These are phyloP conservation scores for Sicus ferrugineus DNA, from an alignment of 2,888 invertebrate genomes.

Conservation along the genomic window DNA sequence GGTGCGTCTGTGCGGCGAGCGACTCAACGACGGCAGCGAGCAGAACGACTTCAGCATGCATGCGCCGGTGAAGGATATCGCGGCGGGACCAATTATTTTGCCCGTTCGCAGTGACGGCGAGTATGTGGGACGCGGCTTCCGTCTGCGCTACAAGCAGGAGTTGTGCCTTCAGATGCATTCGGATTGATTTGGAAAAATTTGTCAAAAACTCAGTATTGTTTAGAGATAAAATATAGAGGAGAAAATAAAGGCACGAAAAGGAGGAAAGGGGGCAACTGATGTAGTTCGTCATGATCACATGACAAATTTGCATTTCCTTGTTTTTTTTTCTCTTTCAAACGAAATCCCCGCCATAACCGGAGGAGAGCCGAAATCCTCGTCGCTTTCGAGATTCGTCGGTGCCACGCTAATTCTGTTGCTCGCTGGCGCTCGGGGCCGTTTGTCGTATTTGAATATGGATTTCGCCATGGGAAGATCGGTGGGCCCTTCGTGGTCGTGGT, in stretches of 20 bases:
- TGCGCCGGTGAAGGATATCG: slow-evolving; percentile 75
- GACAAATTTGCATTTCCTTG: slow-evolving; percentile 22
- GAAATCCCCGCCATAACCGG: too few relatives aligned
- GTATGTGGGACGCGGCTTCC: slow-evolving; percentile 75
- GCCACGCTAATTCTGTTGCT: slow-evolving; percentile 33
- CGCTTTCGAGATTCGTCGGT: slow-evolving; percentile 23
- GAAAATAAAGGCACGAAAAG: neutral
- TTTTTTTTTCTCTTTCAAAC: neutral
- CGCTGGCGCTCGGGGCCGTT: slow-evolving; percentile 30
- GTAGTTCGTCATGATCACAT: slow-evolving; percentile 24
- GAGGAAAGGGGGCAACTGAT: slow-evolving; percentile 1
- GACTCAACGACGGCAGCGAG: slow-evolving; percentile 73
- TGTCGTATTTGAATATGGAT: slow-evolving; percentile 32
- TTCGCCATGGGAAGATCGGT: slow-evolving; percentile 28
- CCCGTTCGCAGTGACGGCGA: slow-evolving; percentile 73
- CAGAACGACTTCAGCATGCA: slow-evolving; percentile 70
- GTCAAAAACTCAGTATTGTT: neutral
- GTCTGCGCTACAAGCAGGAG: slow-evolving; percentile 74
- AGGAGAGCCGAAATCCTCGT: too few relatives aligned
- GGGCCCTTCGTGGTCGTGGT: neutral
- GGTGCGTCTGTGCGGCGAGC: slow-evolving; percentile 76
- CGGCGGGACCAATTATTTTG: slow-evolving; percentile 75
- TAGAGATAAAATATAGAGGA: neutral
- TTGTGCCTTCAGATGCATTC: slow-evolving; percentile 64
- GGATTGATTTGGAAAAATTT: neutral